Conservation (phyloP, 2,888 invertebrate genomes). For the Elegia similella region DNA sequence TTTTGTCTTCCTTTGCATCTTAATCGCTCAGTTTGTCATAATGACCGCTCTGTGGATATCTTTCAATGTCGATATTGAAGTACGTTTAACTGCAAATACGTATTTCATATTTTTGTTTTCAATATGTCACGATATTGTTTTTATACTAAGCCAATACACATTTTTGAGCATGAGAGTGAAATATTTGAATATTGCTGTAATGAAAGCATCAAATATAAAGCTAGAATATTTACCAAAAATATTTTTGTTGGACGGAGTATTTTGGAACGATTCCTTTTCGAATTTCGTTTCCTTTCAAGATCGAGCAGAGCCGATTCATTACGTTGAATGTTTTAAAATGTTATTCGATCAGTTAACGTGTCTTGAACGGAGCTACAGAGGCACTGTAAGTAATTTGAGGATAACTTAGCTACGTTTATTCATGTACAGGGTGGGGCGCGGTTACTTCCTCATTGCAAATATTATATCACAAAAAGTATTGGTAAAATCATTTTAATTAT, state of each 20-base stretch:
- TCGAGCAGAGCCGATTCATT: background rate
- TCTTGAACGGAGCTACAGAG: background rate
- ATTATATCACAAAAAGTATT: too few species aligned
- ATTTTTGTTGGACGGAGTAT: background rate
- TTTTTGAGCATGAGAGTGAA: constrained; percentile 2
- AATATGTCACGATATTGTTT: background rate
- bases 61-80: background rate
- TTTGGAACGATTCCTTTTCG: background rate
- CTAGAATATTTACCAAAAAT: constrained; percentile 7
- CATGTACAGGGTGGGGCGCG: too few species aligned
- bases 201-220: background rate
- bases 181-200: constrained; percentile 10
- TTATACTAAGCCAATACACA: background rate
- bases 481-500: too few species aligned
- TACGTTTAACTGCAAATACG: background rate
- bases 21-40: background rate
- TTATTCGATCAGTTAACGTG: background rate
- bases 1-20: background rate
- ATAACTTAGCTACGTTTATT: too few species aligned
- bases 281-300: constrained; percentile 3
- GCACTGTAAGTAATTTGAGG: background rate
- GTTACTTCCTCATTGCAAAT: too few species aligned
- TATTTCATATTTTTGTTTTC: background rate
- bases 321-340: background rate
- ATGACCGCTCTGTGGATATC: background rate